These are phyloP conservation scores for Hucho hucho DNA, from an alignment of 2,113 vertebrate species.

Conservation along the genomic window DNA sequence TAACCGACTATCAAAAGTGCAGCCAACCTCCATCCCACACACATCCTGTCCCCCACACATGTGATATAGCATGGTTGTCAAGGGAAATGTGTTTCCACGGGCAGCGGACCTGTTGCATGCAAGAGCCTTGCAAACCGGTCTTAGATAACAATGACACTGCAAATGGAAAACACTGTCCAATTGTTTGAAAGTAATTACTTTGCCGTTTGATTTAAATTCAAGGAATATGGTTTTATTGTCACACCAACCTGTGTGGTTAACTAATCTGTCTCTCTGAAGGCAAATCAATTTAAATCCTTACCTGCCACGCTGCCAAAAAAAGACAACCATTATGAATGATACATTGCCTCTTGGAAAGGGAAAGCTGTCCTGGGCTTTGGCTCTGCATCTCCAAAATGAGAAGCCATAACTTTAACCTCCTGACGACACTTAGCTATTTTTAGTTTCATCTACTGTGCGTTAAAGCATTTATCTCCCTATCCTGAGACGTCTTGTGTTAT, in stretches of 20 bases:
- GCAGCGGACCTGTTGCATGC: slow-evolving; percentile 18
- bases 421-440: slow-evolving; percentile 9
- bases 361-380: slow-evolving; percentile 20
- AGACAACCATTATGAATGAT: slow-evolving; percentile 39
- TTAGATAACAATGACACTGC: slow-evolving; percentile 35
- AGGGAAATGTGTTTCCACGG: neutral
- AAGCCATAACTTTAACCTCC: slow-evolving; percentile 1
- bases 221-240: slow-evolving; percentile 50
- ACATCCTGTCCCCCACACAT: neutral
- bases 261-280: slow-evolving; percentile 48
- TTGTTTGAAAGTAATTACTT: slow-evolving; percentile 53
- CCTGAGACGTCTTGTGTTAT: neutral
- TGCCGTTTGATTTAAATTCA: slow-evolving; percentile 56
- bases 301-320: slow-evolving; percentile 32
- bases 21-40: slow-evolving; percentile 2
- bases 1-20: neutral
- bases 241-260: slow-evolving; percentile 37
- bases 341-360: slow-evolving; percentile 29
- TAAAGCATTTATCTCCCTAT: slow-evolving; percentile 4
- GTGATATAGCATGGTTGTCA: slow-evolving; percentile 19
- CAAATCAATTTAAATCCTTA: slow-evolving; percentile 53
- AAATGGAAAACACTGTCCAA: slow-evolving; percentile 44
- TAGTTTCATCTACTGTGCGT: neutral
- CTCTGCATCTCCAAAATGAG: neutral
- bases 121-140: slow-evolving; percentile 34